phyloP scores from a whole-genome alignment of 2,113 vertebrate genomes.

The Megalops atlanticus region DNA sequence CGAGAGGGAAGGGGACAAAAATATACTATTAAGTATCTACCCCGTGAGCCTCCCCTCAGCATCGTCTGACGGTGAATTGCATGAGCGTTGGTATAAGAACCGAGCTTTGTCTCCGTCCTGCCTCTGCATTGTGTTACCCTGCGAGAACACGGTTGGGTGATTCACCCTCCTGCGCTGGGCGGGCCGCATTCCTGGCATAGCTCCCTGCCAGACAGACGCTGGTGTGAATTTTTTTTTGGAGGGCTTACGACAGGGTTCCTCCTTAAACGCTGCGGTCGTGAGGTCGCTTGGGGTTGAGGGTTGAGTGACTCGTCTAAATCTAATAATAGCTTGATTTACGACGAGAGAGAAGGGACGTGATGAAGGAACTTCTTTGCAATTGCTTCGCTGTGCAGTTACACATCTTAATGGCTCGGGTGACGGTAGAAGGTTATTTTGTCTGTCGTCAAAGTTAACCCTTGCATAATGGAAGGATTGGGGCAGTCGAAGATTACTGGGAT shows the following conservation, averaged over 20 bases:
- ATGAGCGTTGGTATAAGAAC: not conserved
- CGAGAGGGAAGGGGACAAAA: not conserved
- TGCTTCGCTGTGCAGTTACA: not conserved
- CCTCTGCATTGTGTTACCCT: not conserved
- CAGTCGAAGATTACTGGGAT: too few relatives aligned
- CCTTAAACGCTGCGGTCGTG: constrained; percentile 41
- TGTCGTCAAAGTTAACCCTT: too few relatives aligned
- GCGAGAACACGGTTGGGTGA: not conserved
- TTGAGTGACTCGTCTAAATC: not conserved
- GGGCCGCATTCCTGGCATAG: constrained; percentile 11
- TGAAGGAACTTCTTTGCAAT: not conserved
- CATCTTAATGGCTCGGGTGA: not conserved
- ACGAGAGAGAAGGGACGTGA: not conserved
- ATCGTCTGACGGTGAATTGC: not conserved
- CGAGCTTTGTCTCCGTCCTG: not conserved
- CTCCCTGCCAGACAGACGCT: constrained; percentile 36
- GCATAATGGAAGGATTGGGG: too few relatives aligned
- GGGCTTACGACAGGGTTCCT: constrained; percentile 49
- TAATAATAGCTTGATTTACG: not conserved
- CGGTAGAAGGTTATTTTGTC: too few relatives aligned
- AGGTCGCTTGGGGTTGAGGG: not conserved
- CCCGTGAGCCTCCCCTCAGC: not conserved
- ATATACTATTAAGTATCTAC: not conserved
- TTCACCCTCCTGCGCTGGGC: constrained; percentile 10
- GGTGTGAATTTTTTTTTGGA: constrained; percentile 61